phyloP scores from a whole-genome alignment of 1,140 invertebrate species.

The Ostrea edulis region DNA sequence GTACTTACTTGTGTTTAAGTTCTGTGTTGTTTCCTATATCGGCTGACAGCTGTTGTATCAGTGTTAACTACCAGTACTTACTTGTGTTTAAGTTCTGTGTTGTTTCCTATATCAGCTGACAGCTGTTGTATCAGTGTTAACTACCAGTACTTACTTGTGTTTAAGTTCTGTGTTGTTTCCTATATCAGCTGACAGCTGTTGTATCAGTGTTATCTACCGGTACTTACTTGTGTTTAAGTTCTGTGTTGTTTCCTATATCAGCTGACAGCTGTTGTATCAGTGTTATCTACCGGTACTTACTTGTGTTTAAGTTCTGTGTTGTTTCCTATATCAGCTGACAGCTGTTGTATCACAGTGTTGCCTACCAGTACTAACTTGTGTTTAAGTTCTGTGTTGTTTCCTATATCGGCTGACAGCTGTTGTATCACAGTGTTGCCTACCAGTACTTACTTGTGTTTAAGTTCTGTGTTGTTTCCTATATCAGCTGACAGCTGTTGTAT shows the following conservation, averaged over 20 bases:
- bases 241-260: background rate
- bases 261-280: background rate
- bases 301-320: constrained; percentile 16
- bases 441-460: constrained; percentile 83
- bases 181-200: too few relatives aligned
- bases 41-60: too few relatives aligned
- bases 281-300: background rate
- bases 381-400: too few relatives aligned
- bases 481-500: constrained; percentile 81
- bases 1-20: too few relatives aligned
- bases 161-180: background rate
- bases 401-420: too few relatives aligned
- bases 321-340: too few relatives aligned
- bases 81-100: background rate
- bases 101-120: too few relatives aligned
- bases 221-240: constrained; percentile 11
- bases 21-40: too few relatives aligned
- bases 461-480: constrained; percentile 81
- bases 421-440: background rate
- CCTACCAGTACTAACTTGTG: too few relatives aligned
- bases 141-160: background rate
- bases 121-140: too few relatives aligned
- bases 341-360: too few relatives aligned
- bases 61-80: background rate
- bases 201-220: background rate